A percentile compares a stretch with the other conserved stretches of the same genome.
Conservation (phyloP, 1,140 invertebrate species). For the Neocloeon triangulifer region DNA sequence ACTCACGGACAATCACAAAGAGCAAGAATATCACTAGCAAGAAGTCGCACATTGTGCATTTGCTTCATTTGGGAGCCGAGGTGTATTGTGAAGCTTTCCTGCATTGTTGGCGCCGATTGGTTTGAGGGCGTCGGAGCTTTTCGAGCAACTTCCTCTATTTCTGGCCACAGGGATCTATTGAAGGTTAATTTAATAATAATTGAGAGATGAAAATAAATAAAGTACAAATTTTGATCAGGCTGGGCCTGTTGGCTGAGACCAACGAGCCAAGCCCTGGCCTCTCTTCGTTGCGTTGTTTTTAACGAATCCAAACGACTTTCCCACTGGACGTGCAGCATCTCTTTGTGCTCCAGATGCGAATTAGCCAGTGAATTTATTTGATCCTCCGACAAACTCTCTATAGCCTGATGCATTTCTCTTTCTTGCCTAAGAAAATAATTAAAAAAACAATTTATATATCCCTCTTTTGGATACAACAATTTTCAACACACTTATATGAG, state of each 20-base stretch:
- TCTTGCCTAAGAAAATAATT: slow-evolving; percentile 30
- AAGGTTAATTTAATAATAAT: slow-evolving; percentile 7
- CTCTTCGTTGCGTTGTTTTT: slow-evolving; percentile 42
- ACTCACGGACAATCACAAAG: slow-evolving; percentile 28
- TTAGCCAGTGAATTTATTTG: slow-evolving; percentile 53
- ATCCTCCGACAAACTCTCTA: slow-evolving; percentile 41
- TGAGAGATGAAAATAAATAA: slow-evolving; percentile 11
- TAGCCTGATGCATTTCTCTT: slow-evolving; percentile 51
- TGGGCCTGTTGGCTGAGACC: slow-evolving; percentile 24
- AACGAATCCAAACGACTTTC: slow-evolving; percentile 47
- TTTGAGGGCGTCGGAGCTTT: slow-evolving; percentile 13
- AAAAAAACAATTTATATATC: slow-evolving; percentile 6
- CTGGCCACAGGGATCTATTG: no score
- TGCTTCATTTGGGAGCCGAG: slow-evolving; percentile 94
- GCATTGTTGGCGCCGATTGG: slow-evolving; percentile 25
- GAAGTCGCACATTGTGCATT: slow-evolving; percentile 87
- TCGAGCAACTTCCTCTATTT: slow-evolving; percentile 9
- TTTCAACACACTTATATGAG: slow-evolving; percentile 30
- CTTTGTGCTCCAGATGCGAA: slow-evolving; percentile 54
- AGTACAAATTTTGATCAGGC: slow-evolving; percentile 18
- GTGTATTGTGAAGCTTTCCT: slow-evolving; percentile 95
- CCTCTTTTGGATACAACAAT: not conserved
- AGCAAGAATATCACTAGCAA: slow-evolving; percentile 68
- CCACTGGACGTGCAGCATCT: slow-evolving; percentile 51
- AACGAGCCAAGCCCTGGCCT: slow-evolving; percentile 63